These are phyloP conservation scores for Porites australiensis DNA, from an alignment of 64 coral and sea anemone species.

Conservation along the genomic window DNA sequence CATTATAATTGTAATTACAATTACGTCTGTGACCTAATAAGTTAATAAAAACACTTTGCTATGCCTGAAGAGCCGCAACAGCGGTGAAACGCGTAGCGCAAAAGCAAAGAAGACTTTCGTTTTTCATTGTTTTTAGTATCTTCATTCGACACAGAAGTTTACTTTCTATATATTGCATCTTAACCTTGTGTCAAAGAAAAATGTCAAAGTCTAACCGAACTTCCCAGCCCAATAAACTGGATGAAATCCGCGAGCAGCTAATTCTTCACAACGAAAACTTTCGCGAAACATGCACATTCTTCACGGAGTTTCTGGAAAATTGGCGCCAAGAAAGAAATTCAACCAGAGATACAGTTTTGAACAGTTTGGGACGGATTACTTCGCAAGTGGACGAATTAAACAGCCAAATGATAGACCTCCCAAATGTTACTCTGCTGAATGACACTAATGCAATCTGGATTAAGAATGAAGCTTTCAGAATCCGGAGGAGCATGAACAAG, in stretches of 20 bases:
- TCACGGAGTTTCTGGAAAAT: no score
- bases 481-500: conserved; percentile 24
- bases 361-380: conserved; percentile 8
- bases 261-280: not conserved
- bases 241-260: not conserved
- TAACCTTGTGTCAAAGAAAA: conserved; percentile 1
- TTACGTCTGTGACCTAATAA: no score
- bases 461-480: conserved; percentile 43
- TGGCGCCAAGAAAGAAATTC: not conserved
- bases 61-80: no score
- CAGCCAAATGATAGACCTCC: conserved; percentile 22
- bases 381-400: conserved; percentile 3
- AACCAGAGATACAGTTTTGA: conserved; percentile 24
- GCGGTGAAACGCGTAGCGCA: no score
- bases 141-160: no score
- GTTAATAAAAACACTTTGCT: no score
- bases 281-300: not conserved
- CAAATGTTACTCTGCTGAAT: conserved; percentile 39
- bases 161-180: no score
- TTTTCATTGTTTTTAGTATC: no score
- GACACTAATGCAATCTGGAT: conserved; percentile 21
- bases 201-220: not conserved
- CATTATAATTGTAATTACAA: no score
- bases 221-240: not conserved
- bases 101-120: no score